Percentiles rank a stretch among this genome's conserved stretches.
Conservation (phyloP, 23 tunicate species). For the Oikopleura albicans region DNA sequence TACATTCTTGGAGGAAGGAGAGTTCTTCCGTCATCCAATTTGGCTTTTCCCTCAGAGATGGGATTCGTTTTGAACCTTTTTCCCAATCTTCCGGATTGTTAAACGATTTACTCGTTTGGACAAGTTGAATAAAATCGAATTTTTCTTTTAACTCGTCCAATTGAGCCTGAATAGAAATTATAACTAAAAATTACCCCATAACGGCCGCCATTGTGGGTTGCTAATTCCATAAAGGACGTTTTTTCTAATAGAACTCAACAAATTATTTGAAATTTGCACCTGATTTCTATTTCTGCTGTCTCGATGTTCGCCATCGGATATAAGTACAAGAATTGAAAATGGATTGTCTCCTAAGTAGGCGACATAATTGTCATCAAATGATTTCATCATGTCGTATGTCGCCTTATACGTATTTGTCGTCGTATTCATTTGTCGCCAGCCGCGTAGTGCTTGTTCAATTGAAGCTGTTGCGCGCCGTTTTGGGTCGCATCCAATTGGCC, state of each 20-base stretch:
- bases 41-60: background rate
- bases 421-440: background rate
- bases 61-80: background rate
- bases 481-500: constrained; percentile 10
- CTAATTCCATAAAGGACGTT: background rate
- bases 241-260: background rate
- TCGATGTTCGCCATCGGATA: constrained; percentile 13
- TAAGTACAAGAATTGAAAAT: background rate
- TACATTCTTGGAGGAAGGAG: background rate
- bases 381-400: background rate
- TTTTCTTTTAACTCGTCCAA: background rate
- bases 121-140: background rate
- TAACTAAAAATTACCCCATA: background rate
- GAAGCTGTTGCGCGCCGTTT: background rate
- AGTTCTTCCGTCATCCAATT: background rate
- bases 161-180: background rate
- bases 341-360: background rate
- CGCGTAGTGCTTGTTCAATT: background rate
- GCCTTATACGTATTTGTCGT: constrained; percentile 12
- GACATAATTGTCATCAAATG: background rate
- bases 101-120: background rate
- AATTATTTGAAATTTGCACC: background rate
- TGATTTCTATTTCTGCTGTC: background rate
- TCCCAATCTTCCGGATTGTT: background rate
- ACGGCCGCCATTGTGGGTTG: too few relatives aligned